phyloP scores from a whole-genome alignment of 2,797 vertebrate species.

The Denticeps clupeoides region DNA sequence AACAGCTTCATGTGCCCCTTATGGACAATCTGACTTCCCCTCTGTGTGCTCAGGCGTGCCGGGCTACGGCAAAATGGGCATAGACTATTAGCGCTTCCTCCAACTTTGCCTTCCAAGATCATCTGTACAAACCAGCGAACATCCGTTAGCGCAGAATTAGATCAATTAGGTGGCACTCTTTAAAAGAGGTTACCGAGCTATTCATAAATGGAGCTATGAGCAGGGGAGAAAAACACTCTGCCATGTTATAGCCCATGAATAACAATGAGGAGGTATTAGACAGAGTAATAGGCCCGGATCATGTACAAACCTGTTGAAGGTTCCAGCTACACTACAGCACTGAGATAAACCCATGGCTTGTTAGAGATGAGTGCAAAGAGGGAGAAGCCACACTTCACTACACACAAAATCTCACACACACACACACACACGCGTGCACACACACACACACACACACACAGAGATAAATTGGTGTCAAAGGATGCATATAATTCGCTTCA shows the following conservation, averaged over 20 bases:
- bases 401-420: constrained; percentile 16
- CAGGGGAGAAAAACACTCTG: constrained; percentile 24
- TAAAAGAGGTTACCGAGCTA: constrained; percentile 39
- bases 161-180: constrained; percentile 40
- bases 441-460: constrained; percentile 6
- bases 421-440: background rate
- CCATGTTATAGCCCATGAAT: constrained; percentile 35
- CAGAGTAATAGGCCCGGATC: constrained; percentile 29
- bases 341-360: constrained; percentile 29
- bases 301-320: constrained; percentile 32
- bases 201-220: constrained; percentile 35
- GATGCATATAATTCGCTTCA: no score
- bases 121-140: constrained; percentile 41
- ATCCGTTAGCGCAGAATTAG: constrained; percentile 37
- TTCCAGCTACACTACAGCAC: constrained; percentile 18
- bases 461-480: constrained; percentile 8
- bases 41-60: constrained; percentile 10
- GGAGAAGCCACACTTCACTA: constrained; percentile 10
- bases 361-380: constrained; percentile 20
- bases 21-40: constrained; percentile 26
- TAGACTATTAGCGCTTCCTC: constrained; percentile 38
- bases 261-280: constrained; percentile 35
- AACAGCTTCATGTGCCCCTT: constrained; percentile 34
- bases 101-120: constrained; percentile 38
- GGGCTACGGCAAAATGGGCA: constrained; percentile 8